Base-by-base conservation (phyloP, 1,140 invertebrate species). In the Drosophila punjabiensis region DNA sequence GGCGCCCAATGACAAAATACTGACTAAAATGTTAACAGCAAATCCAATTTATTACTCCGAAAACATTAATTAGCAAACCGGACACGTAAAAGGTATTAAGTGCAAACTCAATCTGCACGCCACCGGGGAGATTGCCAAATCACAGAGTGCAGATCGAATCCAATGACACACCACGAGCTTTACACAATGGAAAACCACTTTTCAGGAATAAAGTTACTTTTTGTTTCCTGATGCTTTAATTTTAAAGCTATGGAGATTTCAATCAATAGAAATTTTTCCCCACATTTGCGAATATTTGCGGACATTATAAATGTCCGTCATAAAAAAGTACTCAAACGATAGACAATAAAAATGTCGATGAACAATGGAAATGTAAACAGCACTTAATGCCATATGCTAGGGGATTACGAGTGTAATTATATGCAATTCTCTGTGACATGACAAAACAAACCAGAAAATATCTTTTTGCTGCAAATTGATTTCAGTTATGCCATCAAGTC, bases 71-170 rank as follows among this genome's bases (percentile, higher is more conserved):
- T 87, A 84, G 63, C 59, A 61, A 66, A 52, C 71, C 76, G 56
- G 58, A 64, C 83, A 87, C 83, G 83, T 83, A 77, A 43, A 67
- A 73, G 32, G 61, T 77, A 83, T 88, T 80, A 82, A 69, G 43
- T 69, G 64, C 55, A 69, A 73, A 74, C 70, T 43, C 68, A 74
- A 74, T 74, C 56, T 61, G 47, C 13, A 3, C 0, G 35, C 45
- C 45, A 43, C 32, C 47, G 5, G 37, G 70, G 55, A 30, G 48
- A 30, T 9, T n/a, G 28, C 28, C 47, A 52, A 69, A 69, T 65
- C 39, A 28, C 50, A 48, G 67, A 16, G 32, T 74, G 70, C 52
- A 43, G 35, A 74, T 74, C 70, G 74, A 74, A 74, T 53, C 47
- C 24, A 32, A 50, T 59, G 68, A 71, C 64, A 71, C 63, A 50